Evolutionary conservation across 1,140 invertebrate genomes (phyloP).

Genomic region (Brachionus manjavacas): DNA sequence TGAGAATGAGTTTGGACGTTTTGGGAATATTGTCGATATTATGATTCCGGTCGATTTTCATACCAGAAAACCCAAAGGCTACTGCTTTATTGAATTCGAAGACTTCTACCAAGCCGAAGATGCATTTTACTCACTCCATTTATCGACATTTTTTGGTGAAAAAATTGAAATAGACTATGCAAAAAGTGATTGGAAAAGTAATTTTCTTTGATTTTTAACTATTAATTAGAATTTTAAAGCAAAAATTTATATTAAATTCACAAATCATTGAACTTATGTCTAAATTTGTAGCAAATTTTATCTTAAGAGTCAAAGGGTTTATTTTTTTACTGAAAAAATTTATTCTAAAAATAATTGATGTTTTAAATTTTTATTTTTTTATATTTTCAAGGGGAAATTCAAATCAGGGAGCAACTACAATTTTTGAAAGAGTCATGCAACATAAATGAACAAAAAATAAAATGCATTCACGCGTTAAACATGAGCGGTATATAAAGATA

Average conservation of each 20-base stretch:
- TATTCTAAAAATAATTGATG: background rate
- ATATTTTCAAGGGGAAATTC: constrained; percentile 26
- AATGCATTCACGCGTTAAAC: constrained; percentile 38
- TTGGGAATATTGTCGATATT: constrained; percentile 59
- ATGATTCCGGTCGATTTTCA: constrained; percentile 61
- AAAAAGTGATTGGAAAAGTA: constrained; percentile 43
- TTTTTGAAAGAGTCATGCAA: constrained; percentile 40
- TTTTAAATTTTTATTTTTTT: background rate
- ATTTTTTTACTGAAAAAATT: background rate
- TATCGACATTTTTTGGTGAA: constrained; percentile 41
- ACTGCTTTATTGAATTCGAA: constrained; percentile 61
- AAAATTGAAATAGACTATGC: constrained; percentile 42
- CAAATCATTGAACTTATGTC: too few relatives aligned
- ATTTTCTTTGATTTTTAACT: background rate
- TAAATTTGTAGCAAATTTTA: too few relatives aligned
- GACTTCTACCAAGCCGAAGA: constrained; percentile 42
- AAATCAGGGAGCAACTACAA: constrained; percentile 40
- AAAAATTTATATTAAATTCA: too few relatives aligned
- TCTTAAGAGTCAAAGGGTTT: too few relatives aligned
- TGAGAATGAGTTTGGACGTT: constrained; percentile 58
- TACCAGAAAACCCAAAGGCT: constrained; percentile 57
- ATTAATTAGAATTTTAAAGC: background rate
- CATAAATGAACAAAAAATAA: constrained; percentile 37
- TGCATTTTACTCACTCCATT: constrained; percentile 39
- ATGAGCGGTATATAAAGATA: constrained; percentile 30